A percentile compares a stretch with the other conserved stretches of the same genome.
Evolutionary conservation across 1,140 invertebrate genomes (phyloP).

Genomic region (Heliconius melpomene): DNA sequence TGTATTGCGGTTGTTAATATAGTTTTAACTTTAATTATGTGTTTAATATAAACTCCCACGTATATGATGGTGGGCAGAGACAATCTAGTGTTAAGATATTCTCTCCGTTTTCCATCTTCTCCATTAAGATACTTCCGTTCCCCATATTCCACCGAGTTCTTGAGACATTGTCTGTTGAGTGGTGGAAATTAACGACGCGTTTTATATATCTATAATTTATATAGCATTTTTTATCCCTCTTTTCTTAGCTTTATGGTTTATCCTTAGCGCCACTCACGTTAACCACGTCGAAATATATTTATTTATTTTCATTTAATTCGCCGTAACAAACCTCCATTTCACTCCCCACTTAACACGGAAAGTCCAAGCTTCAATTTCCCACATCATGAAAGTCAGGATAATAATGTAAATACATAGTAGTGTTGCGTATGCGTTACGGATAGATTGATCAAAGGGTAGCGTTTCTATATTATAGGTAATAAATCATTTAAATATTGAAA

Average conservation of each 20-base stretch:
- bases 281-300: too few relatives aligned
- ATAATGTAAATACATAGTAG: not conserved
- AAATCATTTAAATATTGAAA: too few relatives aligned
- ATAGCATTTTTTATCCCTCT: too few relatives aligned
- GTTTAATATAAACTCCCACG: not conserved
- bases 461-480: too few relatives aligned
- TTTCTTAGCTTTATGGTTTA: too few relatives aligned
- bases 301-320: not conserved
- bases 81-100: not conserved
- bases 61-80: too few relatives aligned
- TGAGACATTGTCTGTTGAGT: too few relatives aligned
- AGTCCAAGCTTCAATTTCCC: not conserved
- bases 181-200: not conserved
- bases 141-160: too few relatives aligned
- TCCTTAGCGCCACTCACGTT: too few relatives aligned
- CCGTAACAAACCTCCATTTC: not conserved
- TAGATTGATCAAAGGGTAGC: not conserved
- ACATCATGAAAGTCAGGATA: not conserved
- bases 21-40: not conserved
- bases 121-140: too few relatives aligned
- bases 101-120: not conserved
- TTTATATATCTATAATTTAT: not conserved
- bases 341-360: not conserved
- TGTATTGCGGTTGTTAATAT: not conserved
- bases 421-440: not conserved